Evolutionary conservation across 2,888 invertebrate species (phyloP).

Genomic region (Agriopis aurantiaria): DNA sequence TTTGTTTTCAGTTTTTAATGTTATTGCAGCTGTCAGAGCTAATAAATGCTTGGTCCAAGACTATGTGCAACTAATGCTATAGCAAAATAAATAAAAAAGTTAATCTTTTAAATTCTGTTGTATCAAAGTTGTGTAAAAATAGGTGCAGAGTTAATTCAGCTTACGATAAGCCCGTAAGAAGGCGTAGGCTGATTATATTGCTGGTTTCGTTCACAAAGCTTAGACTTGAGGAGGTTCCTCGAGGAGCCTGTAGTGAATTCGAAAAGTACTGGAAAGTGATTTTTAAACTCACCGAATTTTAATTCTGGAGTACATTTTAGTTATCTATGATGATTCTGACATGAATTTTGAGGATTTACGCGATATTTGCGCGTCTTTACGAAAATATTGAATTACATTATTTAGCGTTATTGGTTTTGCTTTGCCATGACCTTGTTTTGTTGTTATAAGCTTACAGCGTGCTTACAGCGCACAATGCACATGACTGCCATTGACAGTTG

Average conservation of each 20-base stretch:
- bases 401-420: conserved; percentile 4
- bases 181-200: too few species aligned
- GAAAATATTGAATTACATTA: conserved; percentile 30
- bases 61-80: too few species aligned
- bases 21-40: too few species aligned
- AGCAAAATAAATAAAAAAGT: too few species aligned
- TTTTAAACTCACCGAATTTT: conserved; percentile 67
- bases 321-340: conserved; percentile 21
- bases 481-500: not conserved
- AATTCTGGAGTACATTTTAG: conserved; percentile 78
- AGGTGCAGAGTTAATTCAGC: too few species aligned
- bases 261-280: not conserved
- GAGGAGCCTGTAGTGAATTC: not conserved
- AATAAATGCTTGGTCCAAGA: too few species aligned
- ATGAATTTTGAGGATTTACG: conserved; percentile 12
- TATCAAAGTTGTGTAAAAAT: too few species aligned
- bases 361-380: conserved; percentile 50
- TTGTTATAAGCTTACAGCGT: not conserved
- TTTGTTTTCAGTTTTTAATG: too few species aligned
- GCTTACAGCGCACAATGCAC: not conserved
- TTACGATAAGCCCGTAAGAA: too few species aligned
- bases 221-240: not conserved
- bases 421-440: conserved; percentile 31
- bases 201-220: too few species aligned
- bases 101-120: too few species aligned